Conservation (phyloP, 2,113 vertebrate genomes). For the Pteronura brasiliensis region DNA sequence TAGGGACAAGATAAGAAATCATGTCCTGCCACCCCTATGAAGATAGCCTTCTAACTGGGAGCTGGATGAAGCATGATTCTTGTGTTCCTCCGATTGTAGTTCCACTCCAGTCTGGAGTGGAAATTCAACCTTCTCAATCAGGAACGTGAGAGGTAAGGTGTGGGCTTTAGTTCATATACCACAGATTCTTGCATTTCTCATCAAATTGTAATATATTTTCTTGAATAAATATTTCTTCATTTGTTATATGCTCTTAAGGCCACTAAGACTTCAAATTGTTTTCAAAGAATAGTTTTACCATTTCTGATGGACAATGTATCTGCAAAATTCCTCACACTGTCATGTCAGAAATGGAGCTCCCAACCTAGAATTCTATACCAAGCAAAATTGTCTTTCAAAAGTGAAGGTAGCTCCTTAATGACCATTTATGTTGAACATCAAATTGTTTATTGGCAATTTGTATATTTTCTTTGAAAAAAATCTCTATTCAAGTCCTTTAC, state of each 20-base stretch:
- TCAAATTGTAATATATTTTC: background rate
- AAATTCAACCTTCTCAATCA: background rate
- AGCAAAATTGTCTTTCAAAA: background rate
- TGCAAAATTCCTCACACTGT: background rate
- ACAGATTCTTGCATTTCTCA: background rate
- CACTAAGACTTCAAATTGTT: background rate
- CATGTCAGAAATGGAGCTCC: background rate
- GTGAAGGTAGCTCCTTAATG: background rate
- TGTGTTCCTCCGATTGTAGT: background rate
- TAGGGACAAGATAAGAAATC: background rate
- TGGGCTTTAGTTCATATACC: background rate
- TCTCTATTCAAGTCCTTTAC: background rate
- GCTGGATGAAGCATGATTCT: background rate
- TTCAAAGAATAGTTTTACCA: background rate
- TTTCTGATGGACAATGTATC: background rate
- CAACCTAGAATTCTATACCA: background rate
- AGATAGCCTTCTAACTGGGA: background rate
- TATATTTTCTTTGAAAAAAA: background rate
- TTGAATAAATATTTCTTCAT: background rate
- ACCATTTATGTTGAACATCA: background rate
- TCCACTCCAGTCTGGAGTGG: background rate
- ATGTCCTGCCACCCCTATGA: background rate
- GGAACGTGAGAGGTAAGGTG: background rate
- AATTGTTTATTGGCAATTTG: background rate
- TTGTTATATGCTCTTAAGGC: background rate